phyloP scores from a whole-genome alignment of 2,113 vertebrate species.

The Bothrops jararaca region DNA sequence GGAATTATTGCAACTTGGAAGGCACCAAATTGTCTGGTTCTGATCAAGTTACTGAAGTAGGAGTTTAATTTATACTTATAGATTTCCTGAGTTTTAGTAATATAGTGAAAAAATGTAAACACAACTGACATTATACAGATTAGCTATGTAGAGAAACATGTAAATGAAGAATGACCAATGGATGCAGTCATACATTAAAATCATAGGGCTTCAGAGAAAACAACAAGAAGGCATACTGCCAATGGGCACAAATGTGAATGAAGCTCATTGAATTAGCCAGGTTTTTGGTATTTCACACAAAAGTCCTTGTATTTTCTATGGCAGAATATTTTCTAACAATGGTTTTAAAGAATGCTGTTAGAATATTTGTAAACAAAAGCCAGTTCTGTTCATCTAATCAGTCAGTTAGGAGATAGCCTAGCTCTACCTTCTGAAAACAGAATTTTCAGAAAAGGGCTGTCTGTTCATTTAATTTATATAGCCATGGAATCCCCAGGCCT shows the following conservation, averaged over 20 bases:
- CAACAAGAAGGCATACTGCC: conserved; percentile 41
- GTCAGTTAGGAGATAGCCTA: background rate
- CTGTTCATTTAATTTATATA: background rate
- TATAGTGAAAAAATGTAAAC: background rate
- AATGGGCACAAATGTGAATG: conserved; percentile 17
- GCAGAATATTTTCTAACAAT: background rate
- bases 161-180: conserved; percentile 15
- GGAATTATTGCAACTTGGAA: background rate
- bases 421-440: background rate
- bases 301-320: conserved; percentile 17
- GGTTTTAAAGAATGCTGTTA: conserved; percentile 23
- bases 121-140: background rate
- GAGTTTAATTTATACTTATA: background rate
- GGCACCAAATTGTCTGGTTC: background rate
- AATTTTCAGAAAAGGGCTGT: background rate
- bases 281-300: conserved; percentile 30
- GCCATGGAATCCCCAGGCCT: background rate
- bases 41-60: background rate
- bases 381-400: background rate
- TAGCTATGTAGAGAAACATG: background rate
- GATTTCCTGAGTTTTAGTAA: background rate
- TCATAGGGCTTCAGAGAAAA: conserved; percentile 42
- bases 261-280: conserved; percentile 34
- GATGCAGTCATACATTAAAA: conserved; percentile 40
- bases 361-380: conserved; percentile 7